Evolutionary conservation across 2,888 invertebrate genomes (phyloP), one percentile per base, ranked within the genome.

Genomic region (Ophioninae sp.): DNA sequence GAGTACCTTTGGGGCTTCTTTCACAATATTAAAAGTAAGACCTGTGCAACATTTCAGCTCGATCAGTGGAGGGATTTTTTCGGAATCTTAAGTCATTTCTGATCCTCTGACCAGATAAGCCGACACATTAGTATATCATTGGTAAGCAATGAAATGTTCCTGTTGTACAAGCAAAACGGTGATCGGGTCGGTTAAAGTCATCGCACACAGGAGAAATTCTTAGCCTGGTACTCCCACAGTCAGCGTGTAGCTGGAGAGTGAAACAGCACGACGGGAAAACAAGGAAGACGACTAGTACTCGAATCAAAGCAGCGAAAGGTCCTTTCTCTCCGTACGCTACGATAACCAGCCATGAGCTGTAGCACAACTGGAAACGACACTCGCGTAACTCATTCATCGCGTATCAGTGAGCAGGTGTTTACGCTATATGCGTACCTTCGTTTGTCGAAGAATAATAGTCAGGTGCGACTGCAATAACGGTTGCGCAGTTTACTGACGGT

Each of bases 361-460:
- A 44, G 37, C 17, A 74, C 83, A 83, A 70, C 81, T 67, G 75
- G 69, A 62, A 79, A 84, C 78, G 76, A 83, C 69, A 67, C 75
- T 81, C 72, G 67, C 81, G 70, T 84, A 84, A 84, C 62, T 84
- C 84, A 79, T 81, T 84, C 81, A 78, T 50, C 67, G 56, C 57
- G 67, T 84, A 81, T 81, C 75, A 30, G 56, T 70, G 61, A 59
- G 67, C 84, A 84, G 78, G 78, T 84, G 84, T 83, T 76, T 67
- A 61, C 64, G 70, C 74, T 70, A 69, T 59, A 61, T 70, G 10
- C 17, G 30, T 74, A 61, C 23, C 21, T 44, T 50, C 65, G 39
- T 77, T 13, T 56, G n/a, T n/a, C 17, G 13, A 41, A 17, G 57
- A 61, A 70, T 23, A 59, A 67, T 67, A 67, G 67, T 57, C 39